Evolutionary conservation across 2,113 vertebrate genomes (phyloP).

Genomic region (Coreoperca whiteheadi): DNA sequence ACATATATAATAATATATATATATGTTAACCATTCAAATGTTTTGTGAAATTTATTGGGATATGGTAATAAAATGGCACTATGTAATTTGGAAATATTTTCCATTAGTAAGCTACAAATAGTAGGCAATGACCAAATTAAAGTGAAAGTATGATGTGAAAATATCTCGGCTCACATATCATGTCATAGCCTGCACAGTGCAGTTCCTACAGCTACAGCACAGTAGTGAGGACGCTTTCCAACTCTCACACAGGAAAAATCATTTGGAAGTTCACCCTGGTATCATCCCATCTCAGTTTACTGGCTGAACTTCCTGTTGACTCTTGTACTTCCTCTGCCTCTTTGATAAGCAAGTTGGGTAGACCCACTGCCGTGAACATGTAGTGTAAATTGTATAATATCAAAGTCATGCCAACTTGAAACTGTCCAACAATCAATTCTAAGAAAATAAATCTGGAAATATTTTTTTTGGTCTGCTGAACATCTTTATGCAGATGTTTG

Average conservation of each 20-base stretch:
- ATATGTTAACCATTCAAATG: neutral
- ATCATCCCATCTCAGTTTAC: slow-evolving; percentile 84
- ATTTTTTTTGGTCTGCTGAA: slow-evolving; percentile 24
- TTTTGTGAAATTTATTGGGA: neutral
- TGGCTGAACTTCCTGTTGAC: slow-evolving; percentile 84
- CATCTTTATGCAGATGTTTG: slow-evolving; percentile 43
- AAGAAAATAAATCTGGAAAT: slow-evolving; percentile 66
- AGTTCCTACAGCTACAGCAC: slow-evolving; percentile 29
- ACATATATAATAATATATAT: too few relatives aligned
- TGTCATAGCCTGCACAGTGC: slow-evolving; percentile 29
- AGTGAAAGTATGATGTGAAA: slow-evolving; percentile 14
- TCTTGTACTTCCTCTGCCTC: slow-evolving; percentile 85
- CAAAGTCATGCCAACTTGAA: slow-evolving; percentile 61
- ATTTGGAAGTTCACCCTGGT: slow-evolving; percentile 78
- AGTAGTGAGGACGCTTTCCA: slow-evolving; percentile 43
- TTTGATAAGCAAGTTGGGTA: slow-evolving; percentile 84
- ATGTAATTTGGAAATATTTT: neutral
- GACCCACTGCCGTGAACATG: slow-evolving; percentile 76
- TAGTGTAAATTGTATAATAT: slow-evolving; percentile 59
- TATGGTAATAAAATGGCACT: neutral
- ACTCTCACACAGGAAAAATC: slow-evolving; percentile 78
- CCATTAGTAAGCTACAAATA: neutral
- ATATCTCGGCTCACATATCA: neutral
- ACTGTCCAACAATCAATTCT: slow-evolving; percentile 59
- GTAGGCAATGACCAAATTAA: neutral